Percentiles rank a stretch among this genome's conserved stretches.
Conservation (phyloP, 2,888 invertebrate genomes). For the Oligia latruncula region DNA sequence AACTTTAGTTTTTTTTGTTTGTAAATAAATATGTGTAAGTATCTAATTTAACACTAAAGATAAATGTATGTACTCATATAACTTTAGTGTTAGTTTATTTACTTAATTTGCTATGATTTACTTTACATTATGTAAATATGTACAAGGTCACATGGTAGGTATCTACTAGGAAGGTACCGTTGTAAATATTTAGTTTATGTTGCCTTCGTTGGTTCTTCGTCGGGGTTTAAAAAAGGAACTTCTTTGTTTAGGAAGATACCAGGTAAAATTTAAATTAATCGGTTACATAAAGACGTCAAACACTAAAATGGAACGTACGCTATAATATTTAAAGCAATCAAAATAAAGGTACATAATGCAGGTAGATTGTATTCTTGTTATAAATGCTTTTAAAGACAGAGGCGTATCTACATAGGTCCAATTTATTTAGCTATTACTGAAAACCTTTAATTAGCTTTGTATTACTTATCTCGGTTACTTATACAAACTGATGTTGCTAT, state of each 20-base stretch:
- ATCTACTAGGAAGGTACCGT: neutral
- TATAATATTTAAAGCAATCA: conserved; percentile 22
- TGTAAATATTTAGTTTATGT: conserved; percentile 28
- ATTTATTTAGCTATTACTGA: conserved; percentile 25
- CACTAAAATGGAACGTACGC: neutral
- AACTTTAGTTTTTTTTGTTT: neutral
- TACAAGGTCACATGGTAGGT: conserved; percentile 38
- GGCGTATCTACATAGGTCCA: neutral
- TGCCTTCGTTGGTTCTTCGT: neutral
- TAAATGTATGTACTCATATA: neutral
- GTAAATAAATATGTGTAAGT: neutral
- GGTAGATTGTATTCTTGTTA: conserved; percentile 19
- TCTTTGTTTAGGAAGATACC: neutral
- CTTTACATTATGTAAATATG: conserved; percentile 36
- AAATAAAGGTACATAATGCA: neutral
- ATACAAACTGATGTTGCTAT: neutral
- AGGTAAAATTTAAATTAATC: conserved; percentile 4
- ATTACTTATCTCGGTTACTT: neutral
- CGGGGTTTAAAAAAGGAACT: neutral
- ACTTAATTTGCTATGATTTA: conserved; percentile 40
- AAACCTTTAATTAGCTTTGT: conserved; percentile 18
- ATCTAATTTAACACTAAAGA: neutral
- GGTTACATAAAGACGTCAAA: neutral
- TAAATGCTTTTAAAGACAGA: conserved; percentile 8
- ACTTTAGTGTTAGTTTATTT: conserved; percentile 34